These are phyloP conservation scores for Tetramorium alpestre DNA, from an alignment of 1,140 invertebrate genomes.

Conservation along the genomic window DNA sequence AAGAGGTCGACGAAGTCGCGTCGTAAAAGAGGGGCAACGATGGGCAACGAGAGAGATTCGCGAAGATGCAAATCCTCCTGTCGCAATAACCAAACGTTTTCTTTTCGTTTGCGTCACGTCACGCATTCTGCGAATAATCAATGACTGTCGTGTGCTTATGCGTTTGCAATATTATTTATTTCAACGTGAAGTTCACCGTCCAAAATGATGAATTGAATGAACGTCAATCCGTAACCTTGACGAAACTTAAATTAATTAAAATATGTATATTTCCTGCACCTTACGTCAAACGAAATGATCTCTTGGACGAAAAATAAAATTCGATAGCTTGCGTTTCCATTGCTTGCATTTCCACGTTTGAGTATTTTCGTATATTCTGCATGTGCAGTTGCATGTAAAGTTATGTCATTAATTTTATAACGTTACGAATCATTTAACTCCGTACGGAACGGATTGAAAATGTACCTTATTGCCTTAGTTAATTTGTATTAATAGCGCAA, in stretches of 20 bases:
- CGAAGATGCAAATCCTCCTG: slow-evolving; percentile 41
- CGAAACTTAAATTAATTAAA: slow-evolving; percentile 13
- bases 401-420: slow-evolving; percentile 16
- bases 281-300: not conserved
- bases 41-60: slow-evolving; percentile 42
- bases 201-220: slow-evolving; percentile 1
- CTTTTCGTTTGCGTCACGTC: slow-evolving; percentile 38
- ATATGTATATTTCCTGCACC: not conserved
- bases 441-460: not conserved
- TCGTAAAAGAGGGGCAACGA: slow-evolving; percentile 55
- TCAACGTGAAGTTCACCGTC: not conserved
- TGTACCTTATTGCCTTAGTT: not conserved
- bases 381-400: not conserved
- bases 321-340: not conserved
- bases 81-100: slow-evolving; percentile 46
- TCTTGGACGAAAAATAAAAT: not conserved
- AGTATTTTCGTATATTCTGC: slow-evolving; percentile 8
- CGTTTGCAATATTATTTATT: slow-evolving; percentile 10
- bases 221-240: not conserved
- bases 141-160: not conserved
- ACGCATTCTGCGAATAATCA: slow-evolving; percentile 26
- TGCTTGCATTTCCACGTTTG: not conserved
- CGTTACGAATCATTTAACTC: slow-evolving; percentile 21
- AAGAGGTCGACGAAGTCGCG: slow-evolving; percentile 62
- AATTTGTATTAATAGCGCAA: slow-evolving; percentile 24